Evolutionary conservation across 2,888 invertebrate genomes (phyloP).

Genomic region (Ceriagrion tenellum): DNA sequence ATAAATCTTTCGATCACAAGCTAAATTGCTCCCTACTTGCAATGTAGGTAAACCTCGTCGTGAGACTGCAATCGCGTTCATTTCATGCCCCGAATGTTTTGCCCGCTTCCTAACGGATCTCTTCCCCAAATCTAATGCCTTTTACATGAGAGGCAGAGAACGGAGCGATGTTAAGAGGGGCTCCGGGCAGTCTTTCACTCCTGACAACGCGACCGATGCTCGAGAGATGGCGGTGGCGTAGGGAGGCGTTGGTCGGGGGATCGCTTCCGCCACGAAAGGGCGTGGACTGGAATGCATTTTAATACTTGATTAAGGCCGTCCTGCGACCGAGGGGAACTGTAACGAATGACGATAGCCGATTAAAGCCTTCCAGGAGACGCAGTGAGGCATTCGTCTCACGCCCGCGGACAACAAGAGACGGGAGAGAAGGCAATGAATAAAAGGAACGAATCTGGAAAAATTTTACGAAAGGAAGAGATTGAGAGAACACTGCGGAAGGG

Average conservation of each 20-base stretch:
- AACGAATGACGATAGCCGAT: neutral
- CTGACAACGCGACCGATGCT: neutral
- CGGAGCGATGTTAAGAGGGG: no score
- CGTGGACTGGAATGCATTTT: slow-evolving; percentile 12
- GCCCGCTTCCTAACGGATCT: no score
- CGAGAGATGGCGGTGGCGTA: neutral
- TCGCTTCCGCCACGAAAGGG: neutral
- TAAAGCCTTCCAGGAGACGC: neutral
- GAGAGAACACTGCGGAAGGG: neutral
- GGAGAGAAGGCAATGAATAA: neutral
- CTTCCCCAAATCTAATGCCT: no score
- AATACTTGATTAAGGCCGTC: slow-evolving; percentile 7
- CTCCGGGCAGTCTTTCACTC: neutral
- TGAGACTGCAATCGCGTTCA: no score
- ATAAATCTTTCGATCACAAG: no score
- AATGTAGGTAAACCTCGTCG: no score
- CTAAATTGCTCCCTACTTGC: no score
- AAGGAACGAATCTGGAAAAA: no score
- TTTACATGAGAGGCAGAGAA: no score
- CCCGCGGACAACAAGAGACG: neutral
- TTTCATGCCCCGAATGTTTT: no score
- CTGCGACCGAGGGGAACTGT: neutral
- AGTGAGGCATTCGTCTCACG: slow-evolving; percentile 17
- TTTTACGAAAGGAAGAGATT: neutral
- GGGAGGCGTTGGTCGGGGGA: neutral